A percentile compares a stretch with the other conserved stretches of the same genome.
Conservation (phyloP, 2,797 vertebrate species). For the Platyrinchus mystaceus region DNA sequence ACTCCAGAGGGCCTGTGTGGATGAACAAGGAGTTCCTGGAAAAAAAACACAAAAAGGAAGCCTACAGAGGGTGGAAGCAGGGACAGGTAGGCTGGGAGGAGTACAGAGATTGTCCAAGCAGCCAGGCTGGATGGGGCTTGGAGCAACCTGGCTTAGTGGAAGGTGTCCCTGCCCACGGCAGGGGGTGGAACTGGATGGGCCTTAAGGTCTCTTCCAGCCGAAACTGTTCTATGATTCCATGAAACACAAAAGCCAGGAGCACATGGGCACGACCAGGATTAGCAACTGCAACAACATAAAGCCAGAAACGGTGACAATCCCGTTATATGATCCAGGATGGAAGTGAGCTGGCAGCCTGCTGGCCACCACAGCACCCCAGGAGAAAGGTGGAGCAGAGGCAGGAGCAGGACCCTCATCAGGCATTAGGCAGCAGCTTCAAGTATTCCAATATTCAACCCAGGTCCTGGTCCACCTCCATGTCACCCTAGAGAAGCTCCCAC, state of each 20-base stretch:
- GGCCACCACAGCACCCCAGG: not conserved
- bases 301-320: not conserved
- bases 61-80: not conserved
- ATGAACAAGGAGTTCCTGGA: not conserved
- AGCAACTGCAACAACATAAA: not conserved
- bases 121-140: not conserved
- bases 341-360: not conserved
- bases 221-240: not conserved
- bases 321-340: not conserved
- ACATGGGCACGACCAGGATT: not conserved
- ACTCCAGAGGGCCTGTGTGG: not conserved
- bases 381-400: not conserved
- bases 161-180: not conserved
- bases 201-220: not conserved
- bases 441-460: not conserved
- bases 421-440: not conserved
- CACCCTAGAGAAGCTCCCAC: not conserved
- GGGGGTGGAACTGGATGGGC: not conserved
- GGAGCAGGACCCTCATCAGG: not conserved
- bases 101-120: not conserved
- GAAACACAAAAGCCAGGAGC: not conserved
- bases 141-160: not conserved
- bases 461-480: not conserved
- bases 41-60: not conserved
- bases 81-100: not conserved